Conservation (phyloP, 2,113 vertebrate genomes). For the Mustela lutreola region DNA sequence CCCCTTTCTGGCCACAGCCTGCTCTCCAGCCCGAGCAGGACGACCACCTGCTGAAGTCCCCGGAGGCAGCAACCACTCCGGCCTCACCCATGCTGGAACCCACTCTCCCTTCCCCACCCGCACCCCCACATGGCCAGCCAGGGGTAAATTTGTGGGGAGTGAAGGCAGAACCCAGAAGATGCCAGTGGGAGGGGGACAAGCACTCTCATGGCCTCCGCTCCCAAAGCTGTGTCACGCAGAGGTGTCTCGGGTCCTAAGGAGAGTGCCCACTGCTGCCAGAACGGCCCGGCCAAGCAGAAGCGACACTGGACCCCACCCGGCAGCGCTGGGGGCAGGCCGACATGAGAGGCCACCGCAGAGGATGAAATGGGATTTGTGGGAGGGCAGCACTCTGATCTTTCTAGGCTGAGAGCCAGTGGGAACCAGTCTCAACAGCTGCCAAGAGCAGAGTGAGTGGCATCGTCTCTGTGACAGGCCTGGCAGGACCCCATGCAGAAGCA, state of each 20-base stretch:
- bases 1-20: rapidly evolving
- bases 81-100: rapidly evolving
- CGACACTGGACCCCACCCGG: constrained; percentile 24
- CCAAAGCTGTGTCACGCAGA: background rate
- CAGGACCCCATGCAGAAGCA: background rate
- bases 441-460: too few relatives aligned
- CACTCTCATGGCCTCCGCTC: background rate
- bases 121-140: rapidly evolving
- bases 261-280: constrained; percentile 64
- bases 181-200: background rate
- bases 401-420: background rate
- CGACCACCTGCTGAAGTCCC: rapidly evolving
- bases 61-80: too few relatives aligned
- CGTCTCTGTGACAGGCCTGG: background rate
- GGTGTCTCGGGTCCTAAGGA: background rate
- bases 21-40: background rate
- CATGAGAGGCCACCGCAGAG: background rate
- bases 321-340: constrained; percentile 16
- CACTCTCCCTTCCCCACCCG: background rate
- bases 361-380: background rate
- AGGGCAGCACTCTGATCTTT: background rate
- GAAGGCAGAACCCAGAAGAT: background rate
- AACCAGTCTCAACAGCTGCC: background rate
- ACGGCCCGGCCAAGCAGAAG: constrained; percentile 69
- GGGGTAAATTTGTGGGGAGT: too few relatives aligned